Conservation (phyloP, 1,140 invertebrate genomes). For the Ditylenchus dipsaci region DNA sequence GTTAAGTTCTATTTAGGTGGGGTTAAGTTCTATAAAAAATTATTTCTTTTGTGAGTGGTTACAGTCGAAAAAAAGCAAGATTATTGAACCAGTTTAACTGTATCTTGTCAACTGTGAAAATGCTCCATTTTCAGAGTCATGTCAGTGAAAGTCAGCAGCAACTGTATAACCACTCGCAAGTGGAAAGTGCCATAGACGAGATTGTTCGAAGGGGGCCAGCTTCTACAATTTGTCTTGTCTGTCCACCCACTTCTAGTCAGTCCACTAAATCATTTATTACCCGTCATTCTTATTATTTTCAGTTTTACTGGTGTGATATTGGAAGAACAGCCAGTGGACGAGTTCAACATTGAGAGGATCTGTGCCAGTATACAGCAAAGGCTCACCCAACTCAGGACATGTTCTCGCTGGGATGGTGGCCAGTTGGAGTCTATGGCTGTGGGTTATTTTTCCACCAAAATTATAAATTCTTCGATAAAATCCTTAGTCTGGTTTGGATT, state of each 20-base stretch:
- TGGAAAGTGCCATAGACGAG: not conserved
- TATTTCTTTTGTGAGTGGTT: no score
- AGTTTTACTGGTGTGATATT: not conserved
- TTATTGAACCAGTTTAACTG: no score
- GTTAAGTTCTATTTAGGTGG: no score
- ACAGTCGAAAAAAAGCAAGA: no score
- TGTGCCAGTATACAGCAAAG: not conserved
- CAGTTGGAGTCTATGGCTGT: not conserved
- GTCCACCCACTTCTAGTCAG: not conserved
- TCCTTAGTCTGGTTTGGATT: no score
- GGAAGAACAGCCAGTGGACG: not conserved
- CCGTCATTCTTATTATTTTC: not conserved
- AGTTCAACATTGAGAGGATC: not conserved
- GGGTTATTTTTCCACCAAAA: not conserved
- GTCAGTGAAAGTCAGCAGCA: no score
- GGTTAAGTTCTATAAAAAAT: no score
- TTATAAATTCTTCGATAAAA: no score
- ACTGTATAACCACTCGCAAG: no score
- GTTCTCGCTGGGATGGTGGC: not conserved
- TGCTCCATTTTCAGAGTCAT: no score
- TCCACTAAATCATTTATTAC: not conserved
- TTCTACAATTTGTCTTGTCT: conserved; percentile 5
- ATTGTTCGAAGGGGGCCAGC: not conserved
- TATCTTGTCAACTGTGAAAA: no score
- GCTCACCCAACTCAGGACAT: not conserved